A percentile compares a stretch with the other conserved stretches of the same genome.
Conservation (phyloP, 64 coral and sea anemone species). For the Exaiptasia diaphana region DNA sequence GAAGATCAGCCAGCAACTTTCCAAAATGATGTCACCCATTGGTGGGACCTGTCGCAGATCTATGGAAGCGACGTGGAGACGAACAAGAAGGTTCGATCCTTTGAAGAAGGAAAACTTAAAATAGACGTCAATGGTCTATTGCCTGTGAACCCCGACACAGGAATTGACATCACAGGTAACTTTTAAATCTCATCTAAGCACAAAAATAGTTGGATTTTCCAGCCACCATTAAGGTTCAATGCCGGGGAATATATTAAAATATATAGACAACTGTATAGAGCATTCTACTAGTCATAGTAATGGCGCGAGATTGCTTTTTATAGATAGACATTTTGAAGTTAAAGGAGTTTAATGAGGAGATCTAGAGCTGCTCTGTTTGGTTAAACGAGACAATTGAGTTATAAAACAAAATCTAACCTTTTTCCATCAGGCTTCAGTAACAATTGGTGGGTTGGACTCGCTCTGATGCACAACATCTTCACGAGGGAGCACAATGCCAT, state of each 20-base stretch:
- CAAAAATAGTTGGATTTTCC: background rate
- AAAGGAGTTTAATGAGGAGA: too few species aligned
- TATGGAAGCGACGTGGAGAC: slow-evolving; percentile 63
- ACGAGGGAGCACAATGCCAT: slow-evolving; percentile 78
- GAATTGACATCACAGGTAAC: slow-evolving; percentile 81
- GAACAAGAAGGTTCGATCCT: slow-evolving; percentile 52
- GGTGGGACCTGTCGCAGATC: slow-evolving; percentile 86
- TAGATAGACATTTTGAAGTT: too few species aligned
- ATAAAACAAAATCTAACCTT: too few species aligned
- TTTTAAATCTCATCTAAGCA: background rate
- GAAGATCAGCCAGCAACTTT: slow-evolving; percentile 27
- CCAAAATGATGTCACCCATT: slow-evolving; percentile 88
- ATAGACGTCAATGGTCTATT: slow-evolving; percentile 43
- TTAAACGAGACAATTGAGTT: too few species aligned
- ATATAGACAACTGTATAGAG: too few species aligned
- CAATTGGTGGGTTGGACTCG: slow-evolving; percentile 80
- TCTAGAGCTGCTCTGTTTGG: too few species aligned
- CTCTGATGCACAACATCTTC: slow-evolving; percentile 78
- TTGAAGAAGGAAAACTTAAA: slow-evolving; percentile 66
- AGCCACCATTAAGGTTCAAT: too few species aligned
- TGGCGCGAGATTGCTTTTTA: too few species aligned
- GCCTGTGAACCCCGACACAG: slow-evolving; percentile 47
- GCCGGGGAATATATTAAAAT: too few species aligned
- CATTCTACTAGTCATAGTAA: too few species aligned
- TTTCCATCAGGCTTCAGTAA: slow-evolving; percentile 57